Evolutionary conservation across 2,797 vertebrate species (phyloP), one percentile per base, ranked within the genome.

Genomic region (Atherinosoma microstoma): DNA sequence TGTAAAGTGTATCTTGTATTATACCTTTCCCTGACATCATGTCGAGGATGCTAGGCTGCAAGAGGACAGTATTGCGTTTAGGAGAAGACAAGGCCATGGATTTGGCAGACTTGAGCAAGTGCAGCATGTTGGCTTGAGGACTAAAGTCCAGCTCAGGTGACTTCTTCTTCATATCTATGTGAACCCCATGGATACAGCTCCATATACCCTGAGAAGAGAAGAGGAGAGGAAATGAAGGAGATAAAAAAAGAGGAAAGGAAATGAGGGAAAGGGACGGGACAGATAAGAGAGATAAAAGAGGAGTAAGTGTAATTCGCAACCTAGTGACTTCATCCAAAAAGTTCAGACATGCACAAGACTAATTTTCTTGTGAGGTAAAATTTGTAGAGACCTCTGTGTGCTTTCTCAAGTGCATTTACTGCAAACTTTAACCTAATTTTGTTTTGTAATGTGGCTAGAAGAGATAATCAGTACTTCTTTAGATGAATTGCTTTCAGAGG

Each of bases 121-220:
- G 98, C 81, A 99, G 82, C 97, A 99, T 98, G 91, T 99, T 99
- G 71, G 96, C 97, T 91, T 99, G 98, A 75, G 98, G 98, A 79
- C 94, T 95, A 87, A 99, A 96, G 85, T 92, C 96, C 79, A 99
- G 95, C 85, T 97, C 97, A 0, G 97, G 97, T 1, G 96, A 87
- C 83, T 98, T 99, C 89, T 97, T 98, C 86, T 98, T 99, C 91
- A 99, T 97, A 64, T 99, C 97, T 60, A 97, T 98, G 61, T 99
- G 97, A 16, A 99, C 97, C 1, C 98, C 98, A 0, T 99, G 98
- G 86, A 99, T 99, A 80, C 98, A 99, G 89, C 98, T 99, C 94
- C 98, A 99, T 84, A 99, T 99, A 36, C 97, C 98, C 98, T 99
- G 92, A 66, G 67, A 79, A 54, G n/a, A 54, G 57, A 24, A 53